Base-by-base conservation (phyloP, 2,113 vertebrate genomes). In the Athene cunicularia region DNA sequence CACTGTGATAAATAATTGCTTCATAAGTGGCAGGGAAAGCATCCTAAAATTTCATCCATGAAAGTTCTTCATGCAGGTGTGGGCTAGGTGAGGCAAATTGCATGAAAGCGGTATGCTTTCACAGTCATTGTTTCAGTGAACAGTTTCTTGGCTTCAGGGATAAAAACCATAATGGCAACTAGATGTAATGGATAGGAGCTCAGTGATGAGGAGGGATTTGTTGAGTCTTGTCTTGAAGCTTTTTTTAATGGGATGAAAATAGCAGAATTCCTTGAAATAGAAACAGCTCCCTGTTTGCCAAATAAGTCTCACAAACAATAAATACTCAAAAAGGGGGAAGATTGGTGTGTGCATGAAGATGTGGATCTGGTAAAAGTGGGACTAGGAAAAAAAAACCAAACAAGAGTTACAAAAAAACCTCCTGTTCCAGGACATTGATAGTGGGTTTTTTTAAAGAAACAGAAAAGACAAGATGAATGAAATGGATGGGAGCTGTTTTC, bases 161-260 rank as follows among this genome's bases (percentile, higher is more conserved):
- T 62, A 95, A 75, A 95, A 95, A 91, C 35, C 8, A 1, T 93
- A 86, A 88, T 76, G 93, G 67, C 59, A 83, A 17, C 35, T 85
- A 88, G 23, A 33, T 45, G 9, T 81, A 64, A 92, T 73, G 67
- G 80, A 33, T 41, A 21, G 45, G 39, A 93, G 28, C 39, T 93
- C 32, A 58, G 35, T 41, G 33, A 90, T 66, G 50, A 84, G 21
- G 6, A 90, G 41, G 14, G 14, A 83, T 88, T 95, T 95, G 91
- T 80, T 92, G 35, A 86, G n/a, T 88, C 94, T 93, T 96, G 93
- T 73, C 75, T 88, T 82, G 24, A 94, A 88, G 28, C 10, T 93
- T 90, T 88, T 64, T 94, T 64, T 94, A 86, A 92, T 92, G 58
- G 68, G 33, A 88, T 73, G 12, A 94, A 96, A 92, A 93, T 66